Conservation (phyloP, 2,113 vertebrate species). For the Bucco capensis region DNA sequence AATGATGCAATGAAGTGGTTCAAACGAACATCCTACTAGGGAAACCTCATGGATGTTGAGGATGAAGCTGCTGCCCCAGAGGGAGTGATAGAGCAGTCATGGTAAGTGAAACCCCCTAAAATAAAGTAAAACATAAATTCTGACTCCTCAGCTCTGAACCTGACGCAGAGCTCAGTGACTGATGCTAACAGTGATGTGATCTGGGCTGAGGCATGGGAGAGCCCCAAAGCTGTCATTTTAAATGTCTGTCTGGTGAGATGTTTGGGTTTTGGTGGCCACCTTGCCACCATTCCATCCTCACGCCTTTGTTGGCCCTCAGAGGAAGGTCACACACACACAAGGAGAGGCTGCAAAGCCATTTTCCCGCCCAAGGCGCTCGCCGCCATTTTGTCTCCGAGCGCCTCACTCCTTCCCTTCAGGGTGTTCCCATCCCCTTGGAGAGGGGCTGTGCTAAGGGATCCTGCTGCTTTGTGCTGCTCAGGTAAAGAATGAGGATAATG, state of each 20-base stretch:
- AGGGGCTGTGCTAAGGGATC: neutral
- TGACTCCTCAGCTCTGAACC: neutral
- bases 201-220: too few relatives aligned
- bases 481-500: neutral
- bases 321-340: rapidly evolving
- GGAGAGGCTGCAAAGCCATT: rapidly evolving
- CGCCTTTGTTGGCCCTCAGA: rapidly evolving
- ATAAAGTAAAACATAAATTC: neutral
- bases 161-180: rapidly evolving
- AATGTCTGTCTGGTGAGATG: too few relatives aligned
- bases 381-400: neutral
- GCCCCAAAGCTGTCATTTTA: too few relatives aligned
- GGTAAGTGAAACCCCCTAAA: neutral
- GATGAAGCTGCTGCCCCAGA: neutral
- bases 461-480: neutral
- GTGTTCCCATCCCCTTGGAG: rapidly evolving
- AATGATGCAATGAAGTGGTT: neutral
- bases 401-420: rapidly evolving
- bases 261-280: neutral
- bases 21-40: neutral
- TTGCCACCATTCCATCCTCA: neutral
- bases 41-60: rapidly evolving
- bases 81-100: rapidly evolving
- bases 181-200: neutral
- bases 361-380: neutral